Conservation (phyloP, 2,113 vertebrate genomes). For the Nipponia nippon region DNA sequence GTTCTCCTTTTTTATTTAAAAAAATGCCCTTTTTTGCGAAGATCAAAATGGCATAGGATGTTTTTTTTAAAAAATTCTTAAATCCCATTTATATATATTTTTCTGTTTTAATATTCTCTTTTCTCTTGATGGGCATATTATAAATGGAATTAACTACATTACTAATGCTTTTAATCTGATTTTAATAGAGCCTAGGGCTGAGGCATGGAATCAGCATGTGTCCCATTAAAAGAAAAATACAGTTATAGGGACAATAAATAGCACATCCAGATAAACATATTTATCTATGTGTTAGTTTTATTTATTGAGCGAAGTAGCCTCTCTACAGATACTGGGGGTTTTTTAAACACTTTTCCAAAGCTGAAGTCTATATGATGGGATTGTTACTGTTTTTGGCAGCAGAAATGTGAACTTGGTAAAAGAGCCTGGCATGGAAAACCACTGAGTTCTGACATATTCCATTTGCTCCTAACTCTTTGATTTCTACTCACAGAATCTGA, state of each 20-base stretch:
- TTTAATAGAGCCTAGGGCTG: conserved; percentile 61
- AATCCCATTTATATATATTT: conserved; percentile 22
- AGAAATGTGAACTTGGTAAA: conserved; percentile 22
- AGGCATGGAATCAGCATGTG: conserved; percentile 40
- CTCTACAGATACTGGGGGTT: background rate
- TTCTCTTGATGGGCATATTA: conserved; percentile 48
- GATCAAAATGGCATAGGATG: background rate
- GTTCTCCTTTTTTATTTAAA: background rate
- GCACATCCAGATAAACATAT: conserved; percentile 55
- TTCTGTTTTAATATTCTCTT: conserved; percentile 29
- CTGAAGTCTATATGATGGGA: background rate
- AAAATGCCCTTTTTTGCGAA: background rate
- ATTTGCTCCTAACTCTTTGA: conserved; percentile 46
- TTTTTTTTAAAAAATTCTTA: background rate
- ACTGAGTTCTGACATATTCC: conserved; percentile 24
- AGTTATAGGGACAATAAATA: conserved; percentile 56
- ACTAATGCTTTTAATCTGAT: conserved; percentile 70
- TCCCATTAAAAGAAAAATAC: conserved; percentile 59
- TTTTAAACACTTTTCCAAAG: background rate
- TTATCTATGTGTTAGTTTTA: conserved; percentile 29
- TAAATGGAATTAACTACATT: conserved; percentile 68
- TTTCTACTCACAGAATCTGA: conserved; percentile 40
- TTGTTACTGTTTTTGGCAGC: conserved; percentile 34
- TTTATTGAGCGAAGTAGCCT: conserved; percentile 18
- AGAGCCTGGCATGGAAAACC: conserved; percentile 26